Percentiles rank a stretch among this genome's conserved stretches.
phyloP scores from a whole-genome alignment of 1,140 invertebrate species.

The Gryon sp. region DNA sequence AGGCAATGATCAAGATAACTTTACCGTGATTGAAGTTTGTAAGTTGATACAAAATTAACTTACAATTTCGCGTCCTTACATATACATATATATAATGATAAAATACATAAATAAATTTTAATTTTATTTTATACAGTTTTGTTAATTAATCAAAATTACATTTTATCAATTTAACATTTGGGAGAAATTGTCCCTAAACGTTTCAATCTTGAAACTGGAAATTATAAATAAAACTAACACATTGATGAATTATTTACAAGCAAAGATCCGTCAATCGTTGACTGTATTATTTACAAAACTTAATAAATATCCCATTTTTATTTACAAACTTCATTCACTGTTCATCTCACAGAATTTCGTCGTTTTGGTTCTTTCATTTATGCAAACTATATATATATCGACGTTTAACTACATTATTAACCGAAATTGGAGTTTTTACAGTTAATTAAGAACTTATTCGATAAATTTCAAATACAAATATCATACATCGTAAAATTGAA shows the following conservation, averaged over 20 bases:
- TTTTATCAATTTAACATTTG: background rate
- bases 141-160: conserved; percentile 3
- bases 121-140: conserved; percentile 1
- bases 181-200: conserved; percentile 1
- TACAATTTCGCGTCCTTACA: conserved; percentile 20
- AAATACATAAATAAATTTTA: background rate
- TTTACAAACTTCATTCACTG: conserved; percentile 54
- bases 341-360: too few relatives aligned
- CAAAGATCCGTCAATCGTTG: conserved; percentile 30
- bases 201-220: too few relatives aligned
- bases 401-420: conserved; percentile 48
- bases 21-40: conserved; percentile 55
- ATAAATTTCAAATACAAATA: too few relatives aligned
- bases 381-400: too few relatives aligned
- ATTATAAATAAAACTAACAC: background rate
- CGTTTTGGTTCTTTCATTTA: too few relatives aligned
- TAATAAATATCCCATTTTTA: background rate
- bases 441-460: too few relatives aligned
- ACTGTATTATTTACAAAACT: conserved; percentile 55
- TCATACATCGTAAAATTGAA: too few relatives aligned
- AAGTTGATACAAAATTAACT: background rate
- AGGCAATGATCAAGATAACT: conserved; percentile 34
- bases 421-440: conserved; percentile 3
- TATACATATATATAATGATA: too few relatives aligned
- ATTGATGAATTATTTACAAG: conserved; percentile 21